phyloP scores from a whole-genome alignment of 2,797 vertebrate genomes.

The Pogonophryne albipinna region DNA sequence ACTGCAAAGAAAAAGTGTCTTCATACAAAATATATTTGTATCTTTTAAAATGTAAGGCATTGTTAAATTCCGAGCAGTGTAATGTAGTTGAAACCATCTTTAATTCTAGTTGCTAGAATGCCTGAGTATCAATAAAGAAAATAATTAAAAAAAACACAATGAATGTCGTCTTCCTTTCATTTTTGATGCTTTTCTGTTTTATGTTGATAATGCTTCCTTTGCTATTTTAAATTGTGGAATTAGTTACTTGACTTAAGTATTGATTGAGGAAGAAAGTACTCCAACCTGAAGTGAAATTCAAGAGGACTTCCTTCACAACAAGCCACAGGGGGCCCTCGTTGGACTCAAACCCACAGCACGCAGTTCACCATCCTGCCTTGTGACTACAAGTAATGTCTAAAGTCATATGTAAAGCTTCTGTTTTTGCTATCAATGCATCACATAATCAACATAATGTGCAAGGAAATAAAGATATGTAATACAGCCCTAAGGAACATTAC shows the following conservation, averaged over 20 bases:
- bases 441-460: too few species aligned
- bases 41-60: neutral
- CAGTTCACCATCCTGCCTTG: neutral
- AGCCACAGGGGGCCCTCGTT: neutral
- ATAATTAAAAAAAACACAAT: neutral
- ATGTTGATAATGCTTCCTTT: neutral
- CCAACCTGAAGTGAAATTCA: neutral
- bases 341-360: neutral
- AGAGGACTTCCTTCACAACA: neutral
- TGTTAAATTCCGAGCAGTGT: neutral
- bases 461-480: too few species aligned
- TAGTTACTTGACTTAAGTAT: neutral
- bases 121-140: neutral
- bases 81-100: neutral
- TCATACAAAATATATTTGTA: too few species aligned
- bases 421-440: neutral
- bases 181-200: neutral
- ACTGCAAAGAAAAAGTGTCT: too few species aligned
- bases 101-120: neutral
- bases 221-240: neutral
- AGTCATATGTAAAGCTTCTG: neutral
- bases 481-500: too few species aligned
- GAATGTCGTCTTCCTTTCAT: neutral
- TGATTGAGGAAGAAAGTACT: neutral
- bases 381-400: neutral